Evolutionary conservation across 2,113 vertebrate genomes (phyloP).

Genomic region (Phainopepla nitens): DNA sequence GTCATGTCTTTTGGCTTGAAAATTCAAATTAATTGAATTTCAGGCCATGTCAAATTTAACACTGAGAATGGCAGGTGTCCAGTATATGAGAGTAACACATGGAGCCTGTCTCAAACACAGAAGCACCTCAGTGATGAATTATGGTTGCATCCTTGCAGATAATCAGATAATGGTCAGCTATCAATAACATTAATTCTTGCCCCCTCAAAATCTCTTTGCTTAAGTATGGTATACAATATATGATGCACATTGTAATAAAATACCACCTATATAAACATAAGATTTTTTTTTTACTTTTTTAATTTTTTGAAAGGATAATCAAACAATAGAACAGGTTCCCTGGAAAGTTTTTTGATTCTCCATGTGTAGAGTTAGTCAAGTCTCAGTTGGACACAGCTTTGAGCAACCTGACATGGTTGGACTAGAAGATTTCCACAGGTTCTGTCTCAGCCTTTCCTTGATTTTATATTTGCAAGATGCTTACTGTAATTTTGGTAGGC

Average conservation of each 20-base stretch:
- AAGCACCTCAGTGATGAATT: background rate
- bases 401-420: background rate
- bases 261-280: background rate
- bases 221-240: background rate
- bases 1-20: background rate
- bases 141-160: background rate
- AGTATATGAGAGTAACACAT: background rate
- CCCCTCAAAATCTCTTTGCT: background rate
- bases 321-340: background rate
- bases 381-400: background rate
- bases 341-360: background rate
- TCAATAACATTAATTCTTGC: background rate
- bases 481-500: background rate
- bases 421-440: background rate
- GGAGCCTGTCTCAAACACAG: background rate
- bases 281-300: background rate
- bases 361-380: background rate
- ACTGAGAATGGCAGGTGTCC: background rate
- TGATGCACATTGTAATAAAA: background rate
- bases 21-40: background rate
- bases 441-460: background rate
- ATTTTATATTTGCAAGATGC: background rate
- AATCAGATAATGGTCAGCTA: background rate
- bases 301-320: background rate
- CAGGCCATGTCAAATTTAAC: background rate